Conservation (phyloP, 1,140 invertebrate species). For the Drosophila paulistorum region DNA sequence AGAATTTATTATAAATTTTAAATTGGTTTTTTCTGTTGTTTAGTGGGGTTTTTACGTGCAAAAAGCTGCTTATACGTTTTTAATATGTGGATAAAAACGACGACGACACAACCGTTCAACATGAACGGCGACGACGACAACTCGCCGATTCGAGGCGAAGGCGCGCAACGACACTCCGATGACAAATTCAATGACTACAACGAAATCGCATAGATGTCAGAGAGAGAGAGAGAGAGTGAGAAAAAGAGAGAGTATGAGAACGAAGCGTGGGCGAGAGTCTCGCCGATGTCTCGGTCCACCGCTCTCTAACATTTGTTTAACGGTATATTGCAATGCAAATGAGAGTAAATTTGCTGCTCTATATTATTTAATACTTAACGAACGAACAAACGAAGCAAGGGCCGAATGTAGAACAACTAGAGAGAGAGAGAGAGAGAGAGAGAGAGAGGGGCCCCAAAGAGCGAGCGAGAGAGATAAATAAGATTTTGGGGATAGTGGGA, state of each 20-base stretch:
- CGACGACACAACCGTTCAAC: constrained; percentile 40
- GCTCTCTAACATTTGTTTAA: constrained; percentile 17
- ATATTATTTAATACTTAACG: background rate
- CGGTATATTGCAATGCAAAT: constrained; percentile 11
- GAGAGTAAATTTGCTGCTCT: constrained; percentile 12
- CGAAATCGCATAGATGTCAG: constrained; percentile 7
- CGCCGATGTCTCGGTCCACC: background rate
- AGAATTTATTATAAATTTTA: constrained; percentile 8
- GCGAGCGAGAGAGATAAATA: constrained; percentile 17
- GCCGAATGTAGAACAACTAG: constrained; percentile 7
- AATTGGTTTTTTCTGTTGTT: constrained; percentile 18
- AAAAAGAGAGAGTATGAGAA: too few relatives aligned
- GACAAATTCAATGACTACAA: constrained; percentile 14
- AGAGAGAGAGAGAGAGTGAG: background rate
- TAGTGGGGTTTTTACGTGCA: constrained; percentile 33
- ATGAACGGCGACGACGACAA: constrained; percentile 40
- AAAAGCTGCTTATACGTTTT: constrained; percentile 24
- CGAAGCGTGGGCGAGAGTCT: too few relatives aligned
- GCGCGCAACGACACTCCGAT: constrained; percentile 29
- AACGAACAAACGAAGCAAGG: background rate
- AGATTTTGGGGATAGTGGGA: constrained; percentile 27
- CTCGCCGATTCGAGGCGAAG: constrained; percentile 54
- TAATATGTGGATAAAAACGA: constrained; percentile 49
- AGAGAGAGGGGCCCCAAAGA: background rate
- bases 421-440: background rate